Evolutionary conservation across 2,797 vertebrate species (phyloP).

Genomic region (Petrocephalus sullivani): DNA sequence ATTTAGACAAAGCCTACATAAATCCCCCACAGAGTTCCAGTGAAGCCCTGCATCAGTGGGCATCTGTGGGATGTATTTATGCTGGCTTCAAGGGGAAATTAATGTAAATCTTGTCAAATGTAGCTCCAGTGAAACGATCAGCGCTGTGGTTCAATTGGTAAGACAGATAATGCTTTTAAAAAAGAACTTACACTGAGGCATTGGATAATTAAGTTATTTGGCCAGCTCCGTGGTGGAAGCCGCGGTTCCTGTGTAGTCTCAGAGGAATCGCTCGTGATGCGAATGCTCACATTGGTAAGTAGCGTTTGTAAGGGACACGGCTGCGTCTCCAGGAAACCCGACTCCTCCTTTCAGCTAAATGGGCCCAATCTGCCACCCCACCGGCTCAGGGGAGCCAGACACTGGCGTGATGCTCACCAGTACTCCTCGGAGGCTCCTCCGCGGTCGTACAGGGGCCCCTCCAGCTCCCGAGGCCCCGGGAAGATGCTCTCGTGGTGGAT

Average conservation of each 20-base stretch:
- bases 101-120: neutral
- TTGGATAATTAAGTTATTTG: neutral
- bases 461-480: slow-evolving; percentile 77
- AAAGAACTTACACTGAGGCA: neutral
- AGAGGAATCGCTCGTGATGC: neutral
- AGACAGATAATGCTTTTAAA: neutral
- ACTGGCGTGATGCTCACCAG: slow-evolving; percentile 63
- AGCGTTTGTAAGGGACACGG: neutral
- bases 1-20: neutral
- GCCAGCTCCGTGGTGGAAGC: neutral
- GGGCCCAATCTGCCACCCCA: slow-evolving; percentile 3
- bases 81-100: neutral
- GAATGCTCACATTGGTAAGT: neutral
- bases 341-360: neutral
- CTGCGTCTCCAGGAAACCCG: neutral
- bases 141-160: neutral
- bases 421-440: slow-evolving; percentile 80
- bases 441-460: slow-evolving; percentile 78
- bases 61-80: neutral
- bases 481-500: slow-evolving; percentile 93
- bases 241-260: neutral
- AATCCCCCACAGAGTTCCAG: neutral
- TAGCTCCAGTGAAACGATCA: neutral
- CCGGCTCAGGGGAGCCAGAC: neutral
- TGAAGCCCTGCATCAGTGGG: neutral